Evolutionary conservation across 2,797 vertebrate genomes (phyloP).

Genomic region (Columba guinea): DNA sequence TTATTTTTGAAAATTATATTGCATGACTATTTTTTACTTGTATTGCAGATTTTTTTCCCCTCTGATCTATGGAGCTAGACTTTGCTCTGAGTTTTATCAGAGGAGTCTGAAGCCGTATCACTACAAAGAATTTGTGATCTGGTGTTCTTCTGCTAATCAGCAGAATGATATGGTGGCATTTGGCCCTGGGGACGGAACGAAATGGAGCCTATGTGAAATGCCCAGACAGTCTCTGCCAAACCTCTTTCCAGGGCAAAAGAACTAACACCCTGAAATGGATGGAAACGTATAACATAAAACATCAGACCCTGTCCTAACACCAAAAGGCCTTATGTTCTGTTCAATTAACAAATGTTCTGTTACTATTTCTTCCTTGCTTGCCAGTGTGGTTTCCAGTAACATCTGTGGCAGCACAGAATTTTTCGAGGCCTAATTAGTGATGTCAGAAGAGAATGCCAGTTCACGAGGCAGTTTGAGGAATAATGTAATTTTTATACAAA

Average conservation of each 20-base stretch:
- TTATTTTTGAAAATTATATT: neutral
- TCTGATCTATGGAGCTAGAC: neutral
- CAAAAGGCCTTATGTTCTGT: neutral
- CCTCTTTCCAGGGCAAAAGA: neutral
- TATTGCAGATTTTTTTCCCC: neutral
- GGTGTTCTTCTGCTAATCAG: neutral
- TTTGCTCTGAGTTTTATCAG: neutral
- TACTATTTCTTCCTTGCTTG: conserved; percentile 39
- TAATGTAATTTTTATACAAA: conserved; percentile 4
- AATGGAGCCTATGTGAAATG: neutral
- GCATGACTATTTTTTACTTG: neutral
- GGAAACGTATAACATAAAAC: neutral
- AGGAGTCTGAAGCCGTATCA: neutral
- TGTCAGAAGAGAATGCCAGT: conserved; percentile 46
- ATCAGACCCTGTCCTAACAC: neutral
- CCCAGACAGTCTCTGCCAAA: neutral
- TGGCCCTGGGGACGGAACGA: neutral
- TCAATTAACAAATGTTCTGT: conserved; percentile 9
- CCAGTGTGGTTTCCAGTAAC: conserved; percentile 34
- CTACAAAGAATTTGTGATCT: neutral
- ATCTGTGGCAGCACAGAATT: conserved; percentile 28
- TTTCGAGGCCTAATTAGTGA: conserved; percentile 55
- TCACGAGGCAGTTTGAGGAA: conserved; percentile 42
- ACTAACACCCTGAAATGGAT: neutral
- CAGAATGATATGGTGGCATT: neutral